Conservation (phyloP, 1,140 invertebrate genomes). For the Geopemphigus sp. region DNA sequence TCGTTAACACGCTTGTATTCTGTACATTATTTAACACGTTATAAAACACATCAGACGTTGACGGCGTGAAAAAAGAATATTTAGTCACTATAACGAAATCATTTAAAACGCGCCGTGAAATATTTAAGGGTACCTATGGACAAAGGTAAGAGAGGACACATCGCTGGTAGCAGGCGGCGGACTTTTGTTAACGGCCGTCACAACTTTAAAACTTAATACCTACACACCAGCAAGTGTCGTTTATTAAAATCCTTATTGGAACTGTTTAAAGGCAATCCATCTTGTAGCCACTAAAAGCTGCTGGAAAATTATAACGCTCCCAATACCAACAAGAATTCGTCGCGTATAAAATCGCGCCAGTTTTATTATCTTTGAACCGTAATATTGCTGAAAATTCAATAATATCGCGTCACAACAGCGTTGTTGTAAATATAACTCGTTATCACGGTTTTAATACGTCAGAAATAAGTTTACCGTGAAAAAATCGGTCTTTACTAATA, state of each 20-base stretch:
- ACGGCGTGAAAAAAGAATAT: not conserved
- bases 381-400: not conserved
- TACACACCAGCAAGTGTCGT: not conserved
- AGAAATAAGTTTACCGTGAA: too few relatives aligned
- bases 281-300: not conserved
- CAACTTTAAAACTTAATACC: conserved; percentile 17
- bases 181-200: conserved; percentile 21
- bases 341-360: not conserved
- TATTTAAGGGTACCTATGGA: not conserved
- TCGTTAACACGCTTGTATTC: too few relatives aligned
- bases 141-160: not conserved
- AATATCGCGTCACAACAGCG: too few relatives aligned
- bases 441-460: too few relatives aligned
- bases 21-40: too few relatives aligned
- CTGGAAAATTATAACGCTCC: not conserved
- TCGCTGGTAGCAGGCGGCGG: not conserved
- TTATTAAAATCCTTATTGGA: conserved; percentile 32
- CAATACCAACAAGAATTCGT: not conserved
- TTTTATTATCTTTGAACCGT: not conserved
- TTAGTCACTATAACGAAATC: not conserved
- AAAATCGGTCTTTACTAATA: not conserved
- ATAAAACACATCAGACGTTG: not conserved
- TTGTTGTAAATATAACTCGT: too few relatives aligned
- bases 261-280: conserved; percentile 13
- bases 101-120: not conserved